A percentile compares a stretch with the other conserved stretches of the same genome.
phyloP scores from a whole-genome alignment of 2,113 vertebrate genomes.

The Microcebus ravelobensis region DNA sequence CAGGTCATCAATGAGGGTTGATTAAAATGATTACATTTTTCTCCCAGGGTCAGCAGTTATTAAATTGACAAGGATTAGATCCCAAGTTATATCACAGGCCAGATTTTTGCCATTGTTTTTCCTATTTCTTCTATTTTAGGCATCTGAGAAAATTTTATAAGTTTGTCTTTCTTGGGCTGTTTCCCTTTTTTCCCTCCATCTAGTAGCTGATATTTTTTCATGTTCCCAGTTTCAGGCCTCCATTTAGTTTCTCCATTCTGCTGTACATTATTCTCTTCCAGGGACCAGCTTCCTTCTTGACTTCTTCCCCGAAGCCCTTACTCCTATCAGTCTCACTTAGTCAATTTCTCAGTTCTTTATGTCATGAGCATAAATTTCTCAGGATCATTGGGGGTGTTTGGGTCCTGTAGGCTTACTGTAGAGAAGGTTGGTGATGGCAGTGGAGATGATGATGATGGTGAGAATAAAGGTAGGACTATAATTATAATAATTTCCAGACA shows the following conservation, averaged over 20 bases:
- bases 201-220: not conserved
- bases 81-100: not conserved
- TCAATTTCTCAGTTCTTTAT: not conserved
- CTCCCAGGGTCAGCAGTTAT: not conserved
- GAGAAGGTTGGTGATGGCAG: not conserved
- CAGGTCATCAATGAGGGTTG: not conserved
- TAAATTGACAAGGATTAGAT: not conserved
- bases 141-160: not conserved
- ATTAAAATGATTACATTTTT: constrained; percentile 15
- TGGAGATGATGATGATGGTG: not conserved
- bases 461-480: not conserved
- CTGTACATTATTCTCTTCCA: constrained; percentile 17
- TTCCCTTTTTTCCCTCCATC: accelerated
- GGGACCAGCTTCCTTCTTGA: not conserved
- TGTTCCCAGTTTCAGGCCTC: not conserved
- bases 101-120: not conserved
- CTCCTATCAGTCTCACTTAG: not conserved
- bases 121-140: not conserved
- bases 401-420: not conserved
- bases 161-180: not conserved
- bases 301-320: constrained; percentile 30
- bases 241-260: not conserved
- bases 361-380: not conserved
- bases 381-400: not conserved
- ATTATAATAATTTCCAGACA: not conserved